Evolutionary conservation across 2,888 invertebrate genomes (phyloP).

Genomic region (Ochropleura plecta): DNA sequence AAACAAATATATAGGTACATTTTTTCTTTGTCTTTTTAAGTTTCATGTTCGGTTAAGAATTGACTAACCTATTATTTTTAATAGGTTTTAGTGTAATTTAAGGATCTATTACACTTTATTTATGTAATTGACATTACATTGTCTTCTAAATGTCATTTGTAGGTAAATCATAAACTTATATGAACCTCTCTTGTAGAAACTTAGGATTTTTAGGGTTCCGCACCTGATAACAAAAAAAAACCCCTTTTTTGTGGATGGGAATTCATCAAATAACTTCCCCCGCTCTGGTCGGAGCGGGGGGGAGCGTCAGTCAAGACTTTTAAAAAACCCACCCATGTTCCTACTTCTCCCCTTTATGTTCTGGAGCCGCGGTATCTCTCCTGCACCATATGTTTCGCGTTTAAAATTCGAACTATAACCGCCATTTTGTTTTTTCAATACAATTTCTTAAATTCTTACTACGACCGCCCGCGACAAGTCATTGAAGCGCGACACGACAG

Average conservation of each 20-base stretch:
- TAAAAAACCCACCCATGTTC: too few species aligned
- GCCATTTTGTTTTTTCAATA: neutral
- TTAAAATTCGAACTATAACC: too few species aligned
- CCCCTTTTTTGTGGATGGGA: too few species aligned
- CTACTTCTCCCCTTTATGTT: too few species aligned
- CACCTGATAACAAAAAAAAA: too few species aligned
- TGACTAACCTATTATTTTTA: constrained; percentile 15
- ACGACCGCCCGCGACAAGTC: neutral
- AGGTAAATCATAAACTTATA: neutral
- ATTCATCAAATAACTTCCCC: too few species aligned
- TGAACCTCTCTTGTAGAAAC: too few species aligned
- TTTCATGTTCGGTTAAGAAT: constrained; percentile 16
- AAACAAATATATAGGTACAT: constrained; percentile 67
- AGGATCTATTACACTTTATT: neutral
- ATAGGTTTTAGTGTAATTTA: constrained; percentile 18
- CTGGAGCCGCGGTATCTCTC: too few species aligned
- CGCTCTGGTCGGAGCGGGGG: too few species aligned
- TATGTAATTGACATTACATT: neutral
- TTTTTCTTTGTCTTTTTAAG: constrained; percentile 51
- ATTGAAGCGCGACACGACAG: neutral
- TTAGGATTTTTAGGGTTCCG: too few species aligned
- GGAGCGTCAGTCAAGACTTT: too few species aligned
- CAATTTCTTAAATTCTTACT: neutral
- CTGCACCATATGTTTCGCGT: neutral
- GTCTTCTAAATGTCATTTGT: neutral